Conservation (phyloP, 2,113 vertebrate genomes). For the Ptychochromis oligacanthus region DNA sequence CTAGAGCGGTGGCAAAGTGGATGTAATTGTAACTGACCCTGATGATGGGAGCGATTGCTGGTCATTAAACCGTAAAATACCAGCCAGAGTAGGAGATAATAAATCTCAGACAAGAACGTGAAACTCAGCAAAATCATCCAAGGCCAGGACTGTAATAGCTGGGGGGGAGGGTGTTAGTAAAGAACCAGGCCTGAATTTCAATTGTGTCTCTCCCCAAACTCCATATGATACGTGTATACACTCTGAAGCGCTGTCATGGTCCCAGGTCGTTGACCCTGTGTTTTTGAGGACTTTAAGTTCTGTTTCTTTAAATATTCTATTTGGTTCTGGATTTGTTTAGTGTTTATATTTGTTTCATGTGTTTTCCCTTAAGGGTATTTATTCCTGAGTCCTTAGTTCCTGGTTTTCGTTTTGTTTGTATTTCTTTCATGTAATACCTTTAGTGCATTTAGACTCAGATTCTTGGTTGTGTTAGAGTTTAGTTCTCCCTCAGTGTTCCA, state of each 20-base stretch:
- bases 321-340: no score
- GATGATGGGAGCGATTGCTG: conserved; percentile 62
- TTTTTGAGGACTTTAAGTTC: no score
- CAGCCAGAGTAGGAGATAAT: conserved; percentile 53
- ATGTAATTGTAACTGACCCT: conserved; percentile 67
- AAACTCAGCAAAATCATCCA: conserved; percentile 56
- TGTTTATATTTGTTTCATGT: no score
- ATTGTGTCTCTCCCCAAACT: conserved; percentile 15
- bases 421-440: no score
- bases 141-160: conserved; percentile 35
- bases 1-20: conserved; percentile 42
- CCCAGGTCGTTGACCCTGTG: no score
- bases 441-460: no score
- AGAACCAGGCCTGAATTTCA: conserved; percentile 38
- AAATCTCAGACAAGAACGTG: conserved; percentile 57
- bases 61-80: conserved; percentile 70
- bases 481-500: no score
- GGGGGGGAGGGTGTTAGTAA: neutral
- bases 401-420: no score
- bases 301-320: no score
- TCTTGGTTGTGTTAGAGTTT: no score
- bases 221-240: neutral
- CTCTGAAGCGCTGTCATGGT: neutral
- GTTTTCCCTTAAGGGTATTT: no score
- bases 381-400: no score